Percentiles rank a stretch among this genome's conserved stretches.
These are phyloP conservation scores for Meles meles DNA, from an alignment of 2,113 vertebrate genomes.

Conservation along the genomic window DNA sequence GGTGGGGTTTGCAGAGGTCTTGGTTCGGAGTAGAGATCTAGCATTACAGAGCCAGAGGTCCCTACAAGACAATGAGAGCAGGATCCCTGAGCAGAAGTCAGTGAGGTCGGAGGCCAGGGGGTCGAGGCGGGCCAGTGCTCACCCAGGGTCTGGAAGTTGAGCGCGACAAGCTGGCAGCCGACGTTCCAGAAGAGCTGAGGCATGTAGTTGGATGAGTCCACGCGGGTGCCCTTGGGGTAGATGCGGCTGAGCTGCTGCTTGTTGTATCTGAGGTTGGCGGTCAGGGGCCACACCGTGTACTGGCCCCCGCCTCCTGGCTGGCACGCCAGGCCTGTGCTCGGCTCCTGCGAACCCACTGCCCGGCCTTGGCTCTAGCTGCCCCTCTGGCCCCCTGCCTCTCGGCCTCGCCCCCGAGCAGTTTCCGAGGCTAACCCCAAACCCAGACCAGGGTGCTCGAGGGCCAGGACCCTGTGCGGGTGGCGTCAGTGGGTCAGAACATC, in stretches of 20 bases:
- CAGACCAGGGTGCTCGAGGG: neutral
- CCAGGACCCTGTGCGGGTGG: neutral
- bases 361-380: neutral
- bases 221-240: slow-evolving; percentile 93
- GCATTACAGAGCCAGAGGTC: neutral
- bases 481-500: accelerated
- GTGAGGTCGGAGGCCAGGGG: neutral
- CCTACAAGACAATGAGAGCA: neutral
- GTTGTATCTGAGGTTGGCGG: slow-evolving; percentile 87
- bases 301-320: accelerated
- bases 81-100: neutral
- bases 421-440: neutral
- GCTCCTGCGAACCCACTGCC: neutral
- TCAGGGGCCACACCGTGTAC: slow-evolving; percentile 56
- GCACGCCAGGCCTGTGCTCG: neutral
- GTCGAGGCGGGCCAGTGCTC: slow-evolving; percentile 4
- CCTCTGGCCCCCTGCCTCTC: neutral
- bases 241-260: slow-evolving; percentile 94
- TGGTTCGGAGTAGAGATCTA: neutral
- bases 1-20: neutral
- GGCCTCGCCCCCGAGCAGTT: neutral
- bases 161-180: slow-evolving; percentile 93
- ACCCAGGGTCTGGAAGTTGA: slow-evolving; percentile 95
- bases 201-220: slow-evolving; percentile 96
- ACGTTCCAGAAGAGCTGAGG: slow-evolving; percentile 95